Percentiles rank a stretch among this genome's conserved stretches.
Evolutionary conservation across 2,888 invertebrate species (phyloP).

Genomic region (Phengaris alcon): DNA sequence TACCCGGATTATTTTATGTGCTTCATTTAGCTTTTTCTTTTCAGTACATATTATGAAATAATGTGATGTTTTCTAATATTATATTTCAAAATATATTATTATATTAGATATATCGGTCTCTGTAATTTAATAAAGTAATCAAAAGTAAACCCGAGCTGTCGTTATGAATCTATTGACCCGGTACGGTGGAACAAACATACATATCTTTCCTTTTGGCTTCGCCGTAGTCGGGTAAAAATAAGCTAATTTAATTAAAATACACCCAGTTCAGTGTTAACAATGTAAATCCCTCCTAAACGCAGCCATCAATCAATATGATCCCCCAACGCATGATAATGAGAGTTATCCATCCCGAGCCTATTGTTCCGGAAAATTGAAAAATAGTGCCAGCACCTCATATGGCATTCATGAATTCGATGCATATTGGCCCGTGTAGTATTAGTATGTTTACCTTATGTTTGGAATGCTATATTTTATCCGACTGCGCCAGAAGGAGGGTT

Average conservation of each 20-base stretch:
- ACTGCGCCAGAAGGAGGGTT: too few relatives aligned
- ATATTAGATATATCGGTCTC: too few relatives aligned
- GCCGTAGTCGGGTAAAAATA: background rate
- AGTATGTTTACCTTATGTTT: constrained; percentile 3
- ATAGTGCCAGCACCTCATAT: constrained; percentile 58
- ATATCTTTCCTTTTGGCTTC: too few relatives aligned
- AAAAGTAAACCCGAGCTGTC: too few relatives aligned
- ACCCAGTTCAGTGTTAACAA: background rate
- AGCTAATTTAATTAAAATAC: background rate
- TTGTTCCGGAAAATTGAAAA: constrained; percentile 76
- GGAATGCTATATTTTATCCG: background rate
- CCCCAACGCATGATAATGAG: constrained; percentile 53
- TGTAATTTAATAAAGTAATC: too few relatives aligned
- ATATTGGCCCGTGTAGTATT: constrained; percentile 34
- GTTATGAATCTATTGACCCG: too few relatives aligned
- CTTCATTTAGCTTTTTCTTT: too few relatives aligned
- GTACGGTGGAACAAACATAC: too few relatives aligned
- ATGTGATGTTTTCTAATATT: too few relatives aligned
- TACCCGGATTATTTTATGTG: too few relatives aligned
- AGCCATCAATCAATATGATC: constrained; percentile 49
- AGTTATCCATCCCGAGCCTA: constrained; percentile 60
- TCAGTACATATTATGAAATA: too few relatives aligned
- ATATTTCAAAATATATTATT: too few relatives aligned
- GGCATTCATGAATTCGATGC: constrained; percentile 67
- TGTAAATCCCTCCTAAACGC: constrained; percentile 23